Conservation (phyloP, 2,888 invertebrate genomes). For the Fabriciana adippe region DNA sequence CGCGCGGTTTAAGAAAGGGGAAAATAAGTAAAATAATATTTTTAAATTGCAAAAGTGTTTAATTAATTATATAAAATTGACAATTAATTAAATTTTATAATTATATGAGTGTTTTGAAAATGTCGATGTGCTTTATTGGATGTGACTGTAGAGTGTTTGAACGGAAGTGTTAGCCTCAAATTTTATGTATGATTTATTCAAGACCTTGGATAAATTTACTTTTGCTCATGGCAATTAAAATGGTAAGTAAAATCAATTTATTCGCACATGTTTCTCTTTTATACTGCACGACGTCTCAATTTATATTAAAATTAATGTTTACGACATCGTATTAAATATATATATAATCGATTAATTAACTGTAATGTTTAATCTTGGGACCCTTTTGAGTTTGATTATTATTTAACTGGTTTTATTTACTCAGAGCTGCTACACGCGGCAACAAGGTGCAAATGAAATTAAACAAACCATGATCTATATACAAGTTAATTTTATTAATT, state of each 20-base stretch:
- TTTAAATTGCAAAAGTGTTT: conserved; percentile 13
- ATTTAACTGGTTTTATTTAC: conserved; percentile 15
- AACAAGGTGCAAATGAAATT: conserved; percentile 28
- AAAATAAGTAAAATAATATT: conserved; percentile 4
- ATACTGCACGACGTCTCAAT: conserved; percentile 39
- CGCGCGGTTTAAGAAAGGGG: conserved; percentile 34
- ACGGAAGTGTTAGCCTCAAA: conserved; percentile 69
- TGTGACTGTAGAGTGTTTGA: conserved; percentile 56
- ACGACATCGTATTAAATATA: conserved; percentile 9
- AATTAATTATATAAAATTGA: background rate
- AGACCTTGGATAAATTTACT: conserved; percentile 76
- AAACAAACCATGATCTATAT: conserved; percentile 19
- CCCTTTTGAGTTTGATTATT: background rate
- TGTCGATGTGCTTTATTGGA: conserved; percentile 44
- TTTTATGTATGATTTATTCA: conserved; percentile 82
- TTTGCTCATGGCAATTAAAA: conserved; percentile 80
- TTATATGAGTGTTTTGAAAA: conserved; percentile 31
- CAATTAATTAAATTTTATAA: conserved; percentile 3
- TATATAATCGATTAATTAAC: conserved; percentile 14
- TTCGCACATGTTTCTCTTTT: conserved; percentile 13
- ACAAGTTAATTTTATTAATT: conserved; percentile 25
- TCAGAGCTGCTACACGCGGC: conserved; percentile 20
- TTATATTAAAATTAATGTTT: conserved; percentile 37
- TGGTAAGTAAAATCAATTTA: conserved; percentile 62
- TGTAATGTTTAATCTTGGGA: background rate